These are phyloP conservation scores for Pelochelys cantorii DNA, from an alignment of 2,797 vertebrate species.

Conservation along the genomic window DNA sequence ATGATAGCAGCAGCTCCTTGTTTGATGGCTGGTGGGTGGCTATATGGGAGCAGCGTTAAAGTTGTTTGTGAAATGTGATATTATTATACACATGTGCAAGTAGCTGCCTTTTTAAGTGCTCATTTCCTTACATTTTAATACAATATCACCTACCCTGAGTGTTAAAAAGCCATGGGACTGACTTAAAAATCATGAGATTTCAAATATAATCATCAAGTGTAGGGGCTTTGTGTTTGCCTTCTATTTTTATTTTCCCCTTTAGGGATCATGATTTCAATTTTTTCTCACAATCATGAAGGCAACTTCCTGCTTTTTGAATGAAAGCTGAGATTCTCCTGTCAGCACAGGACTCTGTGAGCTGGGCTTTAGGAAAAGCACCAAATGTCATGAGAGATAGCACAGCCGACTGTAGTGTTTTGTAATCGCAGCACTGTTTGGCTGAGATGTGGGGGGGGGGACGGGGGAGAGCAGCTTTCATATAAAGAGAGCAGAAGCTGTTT, in stretches of 20 bases:
- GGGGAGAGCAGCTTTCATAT: not conserved
- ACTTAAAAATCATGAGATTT: conserved; percentile 37
- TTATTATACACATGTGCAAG: not conserved
- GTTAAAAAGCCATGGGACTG: not conserved
- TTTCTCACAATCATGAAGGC: not conserved
- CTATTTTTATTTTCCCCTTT: not conserved
- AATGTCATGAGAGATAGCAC: not conserved
- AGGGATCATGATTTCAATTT: conserved; percentile 15
- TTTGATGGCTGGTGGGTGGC: not conserved
- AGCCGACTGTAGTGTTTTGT: not conserved
- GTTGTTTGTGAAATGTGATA: conserved; percentile 43
- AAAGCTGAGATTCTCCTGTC: not conserved
- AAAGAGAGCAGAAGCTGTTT: not conserved
- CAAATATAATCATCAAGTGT: not conserved
- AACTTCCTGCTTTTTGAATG: accelerated
- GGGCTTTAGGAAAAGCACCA: not conserved
- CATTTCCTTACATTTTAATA: not conserved
- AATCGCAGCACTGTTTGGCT: not conserved
- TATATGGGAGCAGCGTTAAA: conserved; percentile 36
- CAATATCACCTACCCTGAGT: not conserved
- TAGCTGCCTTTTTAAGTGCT: not conserved
- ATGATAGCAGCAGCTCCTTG: not conserved
- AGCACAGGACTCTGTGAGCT: accelerated
- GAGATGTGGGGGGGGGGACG: accelerated
- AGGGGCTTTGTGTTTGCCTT: not conserved